Base-by-base conservation (phyloP, 1,140 invertebrate genomes). In the Trichoplusia ni region DNA sequence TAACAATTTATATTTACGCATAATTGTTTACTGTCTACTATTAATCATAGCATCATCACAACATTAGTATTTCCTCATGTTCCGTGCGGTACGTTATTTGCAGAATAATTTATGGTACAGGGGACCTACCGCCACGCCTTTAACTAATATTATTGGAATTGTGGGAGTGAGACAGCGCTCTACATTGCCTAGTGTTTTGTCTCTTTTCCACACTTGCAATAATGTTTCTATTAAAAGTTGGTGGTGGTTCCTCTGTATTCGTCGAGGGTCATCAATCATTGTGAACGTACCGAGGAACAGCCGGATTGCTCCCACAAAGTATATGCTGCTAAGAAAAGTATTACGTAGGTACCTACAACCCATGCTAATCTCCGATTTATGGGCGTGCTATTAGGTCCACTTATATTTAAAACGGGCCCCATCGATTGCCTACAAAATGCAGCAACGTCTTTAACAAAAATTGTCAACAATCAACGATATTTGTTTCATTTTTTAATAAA, bases 341-440 rank as follows among this genome's bases (percentile, higher is more conserved):
- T 42, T 18, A 40, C 33, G 18, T 38, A 4, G 23, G 21, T n/a
- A n/a, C 1, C 3, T 49, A 38, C 51, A 25, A 25, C 27, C 29
- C 37, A 42, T 27, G 53, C 37, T 53, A 59, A 65, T 65, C 47
- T 18, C 27, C 11, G 54, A 69, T 69, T 65, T 65, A 69, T 69
- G 40, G 51, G 18, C 44, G 47, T 21, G 23, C 58, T 65, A 58
- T 61, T 69, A n/a, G n/a, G n/a, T n/a, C n/a, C n/a, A n/a, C n/a
- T n/a, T n/a, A n/a, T n/a, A n/a, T n/a, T n/a, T n/a, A n/a, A n/a
- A n/a, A n/a, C n/a, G n/a, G n/a, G n/a, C n/a, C n/a, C n/a, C n/a
- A n/a, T n/a, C n/a, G n/a, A n/a, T n/a, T n/a, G n/a, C n/a, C n/a
- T n/a, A n/a, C n/a, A n/a, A n/a, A n/a, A n/a, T n/a, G n/a, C n/a